Evolutionary conservation across 37 sponge, comb jelly and placozoan species (phyloP).

Genomic region (Amphimedon queenslandica): DNA sequence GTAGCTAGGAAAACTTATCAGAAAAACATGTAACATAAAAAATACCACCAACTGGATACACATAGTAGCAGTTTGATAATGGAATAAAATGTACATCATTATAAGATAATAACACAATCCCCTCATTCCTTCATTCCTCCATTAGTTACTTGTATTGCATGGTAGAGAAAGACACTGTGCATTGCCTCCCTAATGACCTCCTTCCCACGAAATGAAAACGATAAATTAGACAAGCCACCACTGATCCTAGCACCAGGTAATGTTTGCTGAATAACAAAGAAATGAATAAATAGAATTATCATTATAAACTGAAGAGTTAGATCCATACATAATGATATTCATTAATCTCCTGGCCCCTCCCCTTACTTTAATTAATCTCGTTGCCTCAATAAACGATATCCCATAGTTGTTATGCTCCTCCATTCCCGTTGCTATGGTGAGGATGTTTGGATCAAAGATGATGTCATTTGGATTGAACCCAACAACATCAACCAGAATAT

Average conservation of each 20-base stretch:
- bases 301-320: not conserved
- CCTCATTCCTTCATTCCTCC: too few relatives aligned
- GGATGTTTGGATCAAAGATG: conserved; percentile 99
- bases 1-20: too few relatives aligned
- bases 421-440: conserved; percentile 98
- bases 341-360: too few relatives aligned
- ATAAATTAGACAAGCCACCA: conserved; percentile 95
- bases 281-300: not conserved
- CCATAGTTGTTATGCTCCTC: conserved; percentile 96
- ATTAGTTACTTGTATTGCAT: conserved; percentile 81
- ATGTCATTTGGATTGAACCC: conserved; percentile 96
- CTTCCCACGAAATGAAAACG: conserved; percentile 95
- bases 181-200: conserved; percentile 90
- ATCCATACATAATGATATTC: conserved; percentile 42
- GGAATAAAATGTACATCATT: too few relatives aligned
- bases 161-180: conserved; percentile 97
- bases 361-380: conserved; percentile 81
- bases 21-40: too few relatives aligned
- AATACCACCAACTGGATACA: too few relatives aligned
- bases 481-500: conserved; percentile 71
- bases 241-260: conserved; percentile 80
- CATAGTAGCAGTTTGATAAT: too few relatives aligned
- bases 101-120: too few relatives aligned
- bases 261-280: conserved; percentile 13
- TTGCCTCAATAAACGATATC: conserved; percentile 78